phyloP scores from a whole-genome alignment of 2,113 vertebrate species.

The Ammodytes dubius region DNA sequence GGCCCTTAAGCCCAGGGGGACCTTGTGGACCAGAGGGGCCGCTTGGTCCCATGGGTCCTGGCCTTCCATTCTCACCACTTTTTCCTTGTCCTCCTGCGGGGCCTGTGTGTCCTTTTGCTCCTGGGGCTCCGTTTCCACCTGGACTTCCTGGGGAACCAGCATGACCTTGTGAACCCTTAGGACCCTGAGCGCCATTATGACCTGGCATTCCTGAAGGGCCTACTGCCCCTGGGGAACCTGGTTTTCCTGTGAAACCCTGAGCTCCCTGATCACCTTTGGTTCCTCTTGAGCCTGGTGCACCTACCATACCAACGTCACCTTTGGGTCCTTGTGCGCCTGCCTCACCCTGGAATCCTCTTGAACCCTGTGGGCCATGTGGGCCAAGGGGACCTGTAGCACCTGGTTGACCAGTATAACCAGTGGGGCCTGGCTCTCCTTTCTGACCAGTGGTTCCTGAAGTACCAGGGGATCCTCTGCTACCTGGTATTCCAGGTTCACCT shows the following conservation, averaged over 20 bases:
- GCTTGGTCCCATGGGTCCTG: slow-evolving; percentile 88
- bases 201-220: slow-evolving; percentile 89
- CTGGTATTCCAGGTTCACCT: slow-evolving; percentile 82
- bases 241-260: slow-evolving; percentile 87
- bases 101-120: slow-evolving; percentile 89
- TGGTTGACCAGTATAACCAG: slow-evolving; percentile 80
- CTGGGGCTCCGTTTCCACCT: slow-evolving; percentile 86
- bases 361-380: slow-evolving; percentile 82
- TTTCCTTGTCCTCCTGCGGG: slow-evolving; percentile 86
- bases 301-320: slow-evolving; percentile 82
- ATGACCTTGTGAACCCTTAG: slow-evolving; percentile 88
- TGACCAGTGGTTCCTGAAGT: slow-evolving; percentile 83
- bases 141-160: slow-evolving; percentile 87
- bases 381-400: slow-evolving; percentile 79
- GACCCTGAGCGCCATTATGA: slow-evolving; percentile 87
- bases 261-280: slow-evolving; percentile 83
- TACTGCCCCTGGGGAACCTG: slow-evolving; percentile 89
- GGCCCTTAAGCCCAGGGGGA: slow-evolving; percentile 88
- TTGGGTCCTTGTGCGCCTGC: slow-evolving; percentile 85
- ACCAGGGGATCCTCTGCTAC: slow-evolving; percentile 81
- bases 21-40: slow-evolving; percentile 89
- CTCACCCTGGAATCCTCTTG: slow-evolving; percentile 84
- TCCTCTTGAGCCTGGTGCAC: slow-evolving; percentile 82
- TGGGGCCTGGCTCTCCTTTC: slow-evolving; percentile 85
- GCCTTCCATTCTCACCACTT: slow-evolving; percentile 86